These are phyloP conservation scores for Aphelenchoides bicaudatus DNA, from an alignment of 2,888 invertebrate genomes.

Conservation along the genomic window DNA sequence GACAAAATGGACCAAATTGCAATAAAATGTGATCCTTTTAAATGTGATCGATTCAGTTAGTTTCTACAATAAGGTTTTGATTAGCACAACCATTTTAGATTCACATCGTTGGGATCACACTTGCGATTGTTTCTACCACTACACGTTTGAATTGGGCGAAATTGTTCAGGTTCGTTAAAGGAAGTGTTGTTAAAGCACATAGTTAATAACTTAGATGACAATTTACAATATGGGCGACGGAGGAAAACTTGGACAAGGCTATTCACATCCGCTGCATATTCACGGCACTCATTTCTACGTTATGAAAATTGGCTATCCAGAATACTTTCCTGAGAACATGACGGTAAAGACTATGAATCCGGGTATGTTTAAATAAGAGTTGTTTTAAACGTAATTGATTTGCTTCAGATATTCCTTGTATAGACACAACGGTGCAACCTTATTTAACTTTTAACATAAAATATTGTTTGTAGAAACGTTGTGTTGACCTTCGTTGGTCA, in stretches of 20 bases:
- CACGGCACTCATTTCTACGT: conserved; percentile 56
- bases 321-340: conserved; percentile 39
- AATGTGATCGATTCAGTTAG: conserved; percentile 36
- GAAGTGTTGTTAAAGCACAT: not conserved
- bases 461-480: conserved; percentile 24
- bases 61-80: not conserved
- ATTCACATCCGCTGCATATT: conserved; percentile 53
- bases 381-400: too few species aligned
- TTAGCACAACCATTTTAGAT: not conserved
- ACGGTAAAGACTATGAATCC: conserved; percentile 45
- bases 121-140: conserved; percentile 52
- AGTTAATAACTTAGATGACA: conserved; percentile 36
- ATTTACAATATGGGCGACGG: conserved; percentile 56
- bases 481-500: conserved; percentile 36
- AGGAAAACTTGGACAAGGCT: conserved; percentile 42
- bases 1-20: conserved; percentile 38
- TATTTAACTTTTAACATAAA: not conserved
- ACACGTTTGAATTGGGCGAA: conserved; percentile 44
- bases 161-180: conserved; percentile 41
- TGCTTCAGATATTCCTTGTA: conserved; percentile 43
- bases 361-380: too few species aligned
- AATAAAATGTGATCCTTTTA: conserved; percentile 32
- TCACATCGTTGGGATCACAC: conserved; percentile 30
- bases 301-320: conserved; percentile 52
- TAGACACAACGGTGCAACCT: conserved; percentile 27